Base-by-base conservation (phyloP, 2,797 vertebrate species). In the Hozukius guyotensis region DNA sequence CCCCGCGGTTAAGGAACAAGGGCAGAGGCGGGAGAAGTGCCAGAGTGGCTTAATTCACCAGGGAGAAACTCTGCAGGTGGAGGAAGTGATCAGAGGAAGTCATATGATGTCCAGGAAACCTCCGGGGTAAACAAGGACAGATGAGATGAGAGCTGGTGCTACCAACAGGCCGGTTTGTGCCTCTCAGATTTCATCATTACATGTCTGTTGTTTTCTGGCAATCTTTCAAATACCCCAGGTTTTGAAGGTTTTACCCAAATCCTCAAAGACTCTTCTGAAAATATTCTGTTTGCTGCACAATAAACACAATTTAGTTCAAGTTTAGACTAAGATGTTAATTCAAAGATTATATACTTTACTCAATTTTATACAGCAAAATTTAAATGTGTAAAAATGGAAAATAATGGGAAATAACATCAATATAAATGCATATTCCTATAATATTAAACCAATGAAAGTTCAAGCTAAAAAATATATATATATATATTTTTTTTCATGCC, bases 1-100 rank as follows among this genome's bases (percentile, higher is more conserved):
- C 78, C 89, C 91, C 71, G 86, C 80, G 29, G 90, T 80, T 92
- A 61, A 77, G 86, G 88, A 92, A 88, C 73, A 87, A 89, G 87
- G 69, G 76, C 81, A 76, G 61, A 83, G 76, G 75, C 57, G 57
- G 76, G 76, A 90, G 83, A 88, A 72, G 82, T 94, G 91, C 89
- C 93, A 94, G 79, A 87, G 74, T 71, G 75, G 84, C 80, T 94
- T 89, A 94, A 90, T 92, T 94, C 92, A 90, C 49, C 75, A 66
- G 61, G 68, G 73, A 87, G 80, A 86, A 90, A 76, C 81, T 81
- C 89, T 79, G 87, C 88, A 87, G 85, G 90, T 85, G 85, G 87
- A 92, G 88, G 87, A 94, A 86, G 79, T 91, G 79, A 87, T 89
- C 82, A 83, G 82, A 87, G 86, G 77, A 92, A 86, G 78, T 87